phyloP scores from a whole-genome alignment of 2,113 vertebrate genomes.

The Onychostruthus taczanowskii region DNA sequence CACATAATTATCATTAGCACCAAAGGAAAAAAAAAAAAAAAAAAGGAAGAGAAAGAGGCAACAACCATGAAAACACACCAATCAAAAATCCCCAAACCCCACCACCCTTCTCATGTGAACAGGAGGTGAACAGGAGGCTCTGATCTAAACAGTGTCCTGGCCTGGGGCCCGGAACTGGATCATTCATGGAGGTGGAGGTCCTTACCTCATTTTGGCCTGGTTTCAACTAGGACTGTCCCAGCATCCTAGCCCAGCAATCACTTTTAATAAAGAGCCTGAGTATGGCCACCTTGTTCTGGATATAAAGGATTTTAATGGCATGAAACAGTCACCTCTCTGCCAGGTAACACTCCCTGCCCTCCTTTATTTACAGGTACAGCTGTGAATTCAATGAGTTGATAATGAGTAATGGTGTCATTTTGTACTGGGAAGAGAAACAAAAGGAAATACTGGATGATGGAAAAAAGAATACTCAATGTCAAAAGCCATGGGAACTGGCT shows the following conservation, averaged over 20 bases:
- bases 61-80: background rate
- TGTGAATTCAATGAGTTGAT: slow-evolving; percentile 1
- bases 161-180: background rate
- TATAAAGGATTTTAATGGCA: background rate
- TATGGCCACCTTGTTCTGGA: background rate
- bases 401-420: background rate
- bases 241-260: background rate
- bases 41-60: no score
- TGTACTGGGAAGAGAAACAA: background rate
- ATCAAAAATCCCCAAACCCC: no score
- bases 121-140: background rate
- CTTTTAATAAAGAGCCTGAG: background rate
- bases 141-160: background rate
- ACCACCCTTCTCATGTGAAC: background rate
- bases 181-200: background rate
- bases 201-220: background rate
- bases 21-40: rapidly evolving
- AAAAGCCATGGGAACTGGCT: background rate
- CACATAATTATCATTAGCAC: background rate
- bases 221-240: background rate
- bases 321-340: background rate
- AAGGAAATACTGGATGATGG: background rate
- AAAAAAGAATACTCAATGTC: background rate
- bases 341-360: background rate
- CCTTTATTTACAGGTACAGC: background rate